Base-by-base conservation (phyloP, 2,797 vertebrate genomes). In the Scleropages formosus region DNA sequence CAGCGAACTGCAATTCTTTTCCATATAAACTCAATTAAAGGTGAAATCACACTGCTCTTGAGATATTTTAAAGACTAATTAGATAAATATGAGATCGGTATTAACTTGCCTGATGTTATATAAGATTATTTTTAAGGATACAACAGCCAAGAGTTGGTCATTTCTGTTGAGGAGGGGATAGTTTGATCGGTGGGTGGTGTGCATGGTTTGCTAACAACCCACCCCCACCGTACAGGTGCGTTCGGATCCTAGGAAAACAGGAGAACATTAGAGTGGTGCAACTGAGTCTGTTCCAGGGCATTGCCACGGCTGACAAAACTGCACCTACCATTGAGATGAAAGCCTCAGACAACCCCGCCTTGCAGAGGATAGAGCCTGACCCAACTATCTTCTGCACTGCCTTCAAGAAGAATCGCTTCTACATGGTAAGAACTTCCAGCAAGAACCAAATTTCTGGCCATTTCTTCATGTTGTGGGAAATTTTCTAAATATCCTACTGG, bases 381-480 rank as follows among this genome's bases (percentile, higher is more conserved):
- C 98, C 97, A 3, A 98, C 94, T 79, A 87, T 99, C 76, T 93
- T 98, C 86, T 98, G 96, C 88, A 98, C 96, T 0, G 94, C 96
- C 24, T 99, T 98, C 80, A 99, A 99, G 86, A 99, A 99, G 89
- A 99, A 98, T 79, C 95, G 98, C 75, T 98, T 99, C 89, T 99
- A 98, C 87, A 93, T 98, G 96, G 98, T 98, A 46, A 46, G 26
- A 20, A 0, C 4, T 4, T 11, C 62, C 12, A 4, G 0, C 3
- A 39, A 60, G 18, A 20, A 20, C 27, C 68, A 71, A 13, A 67
- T 15, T 47, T 24, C 26, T 24, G 12, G 26, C 68, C 31, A 15
- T 13, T 16, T 13, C 26, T 26, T 4, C 16, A 20, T 69, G 31
- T 31, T 39, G 31, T 39, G 2, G 39, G 31, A 39, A n/a, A n/a